Percentiles rank a stretch among this genome's conserved stretches.
phyloP scores from a whole-genome alignment of 2,797 vertebrate species.

The Myoxocephalus aenaeus region DNA sequence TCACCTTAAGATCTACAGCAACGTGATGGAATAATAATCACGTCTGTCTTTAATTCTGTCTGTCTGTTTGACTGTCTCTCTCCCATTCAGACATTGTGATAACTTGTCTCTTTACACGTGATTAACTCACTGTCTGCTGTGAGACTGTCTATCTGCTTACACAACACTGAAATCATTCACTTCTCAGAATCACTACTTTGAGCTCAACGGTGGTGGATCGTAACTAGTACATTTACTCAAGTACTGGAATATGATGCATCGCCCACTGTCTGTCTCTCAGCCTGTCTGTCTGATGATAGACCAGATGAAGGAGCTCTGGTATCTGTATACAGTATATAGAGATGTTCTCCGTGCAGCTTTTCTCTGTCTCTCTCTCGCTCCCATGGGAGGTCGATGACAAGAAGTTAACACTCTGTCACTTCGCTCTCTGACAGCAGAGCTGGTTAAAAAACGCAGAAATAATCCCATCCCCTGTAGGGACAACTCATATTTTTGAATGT shows the following conservation, averaged over 20 bases:
- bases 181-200: not conserved
- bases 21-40: not conserved
- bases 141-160: not conserved
- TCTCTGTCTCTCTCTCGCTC: slow-evolving; percentile 39
- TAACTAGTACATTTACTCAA: not conserved
- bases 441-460: slow-evolving; percentile 50
- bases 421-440: slow-evolving; percentile 50
- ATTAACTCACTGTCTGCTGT: not conserved
- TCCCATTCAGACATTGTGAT: not conserved
- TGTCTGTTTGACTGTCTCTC: slow-evolving; percentile 3
- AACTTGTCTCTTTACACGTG: not conserved
- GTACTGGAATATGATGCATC: not conserved
- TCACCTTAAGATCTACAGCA: not conserved
- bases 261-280: not conserved
- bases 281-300: slow-evolving; percentile 50
- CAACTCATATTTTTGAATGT: slow-evolving; percentile 31
- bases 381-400: slow-evolving; percentile 60
- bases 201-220: not conserved
- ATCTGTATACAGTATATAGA: slow-evolving; percentile 29
- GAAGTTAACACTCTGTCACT: slow-evolving; percentile 65
- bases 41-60: not conserved
- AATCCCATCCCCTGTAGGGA: slow-evolving; percentile 56
- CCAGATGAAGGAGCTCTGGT: slow-evolving; percentile 50
- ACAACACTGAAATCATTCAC: not conserved
- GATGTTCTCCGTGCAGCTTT: slow-evolving; percentile 52